A percentile compares a stretch with the other conserved stretches of the same genome.
These are phyloP conservation scores for Exocentrus adspersus DNA, from an alignment of 2,888 invertebrate species.

Conservation along the genomic window DNA sequence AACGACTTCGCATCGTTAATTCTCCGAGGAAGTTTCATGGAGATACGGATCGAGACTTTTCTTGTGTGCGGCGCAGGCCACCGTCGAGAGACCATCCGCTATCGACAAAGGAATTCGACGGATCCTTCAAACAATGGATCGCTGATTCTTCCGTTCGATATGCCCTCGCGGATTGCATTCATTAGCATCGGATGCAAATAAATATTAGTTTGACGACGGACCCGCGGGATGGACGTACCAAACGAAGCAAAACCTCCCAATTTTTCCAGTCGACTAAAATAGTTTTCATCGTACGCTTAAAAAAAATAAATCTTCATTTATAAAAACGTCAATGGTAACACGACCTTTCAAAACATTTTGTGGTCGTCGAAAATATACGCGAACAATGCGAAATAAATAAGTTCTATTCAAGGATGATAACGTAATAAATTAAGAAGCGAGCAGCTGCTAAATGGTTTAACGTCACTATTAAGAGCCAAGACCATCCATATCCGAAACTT, in stretches of 20 bases:
- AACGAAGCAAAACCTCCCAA: no score
- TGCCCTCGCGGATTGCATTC: slow-evolving; percentile 53
- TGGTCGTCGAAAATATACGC: background rate
- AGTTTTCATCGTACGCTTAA: no score
- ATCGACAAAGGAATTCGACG: slow-evolving; percentile 60
- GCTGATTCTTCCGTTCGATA: slow-evolving; percentile 55
- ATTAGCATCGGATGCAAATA: slow-evolving; percentile 56
- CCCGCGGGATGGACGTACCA: slow-evolving; percentile 3
- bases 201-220: slow-evolving; percentile 52
- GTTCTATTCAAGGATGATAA: no score
- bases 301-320: no score
- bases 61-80: slow-evolving; percentile 27
- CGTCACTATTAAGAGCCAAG: no score
- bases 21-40: slow-evolving; percentile 48
- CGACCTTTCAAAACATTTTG: background rate
- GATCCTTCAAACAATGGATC: slow-evolving; percentile 58
- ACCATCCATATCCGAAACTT: no score
- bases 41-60: slow-evolving; percentile 47
- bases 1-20: slow-evolving; percentile 50
- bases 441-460: no score
- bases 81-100: slow-evolving; percentile 33
- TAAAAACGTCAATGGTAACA: no score
- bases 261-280: no score
- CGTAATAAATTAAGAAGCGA: no score
- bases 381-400: background rate